Conservation (phyloP, 2,888 invertebrate species). For the Emmelina monodactyla region DNA sequence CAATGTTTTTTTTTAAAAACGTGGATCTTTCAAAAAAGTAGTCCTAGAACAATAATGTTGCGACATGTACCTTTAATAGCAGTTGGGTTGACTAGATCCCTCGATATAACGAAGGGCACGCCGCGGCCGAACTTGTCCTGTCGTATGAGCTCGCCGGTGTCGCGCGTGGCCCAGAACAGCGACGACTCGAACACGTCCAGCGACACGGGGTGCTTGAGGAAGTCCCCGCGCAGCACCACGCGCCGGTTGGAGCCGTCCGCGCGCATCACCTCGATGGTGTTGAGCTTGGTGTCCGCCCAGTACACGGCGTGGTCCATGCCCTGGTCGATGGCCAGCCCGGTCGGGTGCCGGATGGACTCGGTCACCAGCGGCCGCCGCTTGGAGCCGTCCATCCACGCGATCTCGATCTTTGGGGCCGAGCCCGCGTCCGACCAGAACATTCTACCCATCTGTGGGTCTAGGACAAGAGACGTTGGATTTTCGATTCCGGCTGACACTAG, state of each 20-base stretch:
- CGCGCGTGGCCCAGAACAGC: conserved; percentile 92
- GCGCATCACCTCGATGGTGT: conserved; percentile 86
- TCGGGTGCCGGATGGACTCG: conserved; percentile 84
- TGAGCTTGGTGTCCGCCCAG: conserved; percentile 95
- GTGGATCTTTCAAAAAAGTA: too few species aligned
- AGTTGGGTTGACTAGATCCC: conserved; percentile 85
- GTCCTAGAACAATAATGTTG: too few species aligned
- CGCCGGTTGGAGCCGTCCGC: conserved; percentile 82
- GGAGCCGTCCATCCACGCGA: conserved; percentile 96
- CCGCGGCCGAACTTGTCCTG: conserved; percentile 98
- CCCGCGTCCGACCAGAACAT: conserved; percentile 97
- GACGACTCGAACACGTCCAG: conserved; percentile 94
- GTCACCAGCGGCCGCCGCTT: conserved; percentile 83
- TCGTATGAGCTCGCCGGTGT: conserved; percentile 83
- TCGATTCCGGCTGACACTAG: conserved; percentile 82
- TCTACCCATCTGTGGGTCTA: conserved; percentile 85
- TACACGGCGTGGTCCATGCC: conserved; percentile 89
- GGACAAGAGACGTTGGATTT: conserved; percentile 85
- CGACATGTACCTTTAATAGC: conserved; percentile 85
- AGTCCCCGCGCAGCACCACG: conserved; percentile 75
- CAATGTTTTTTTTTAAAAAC: too few species aligned
- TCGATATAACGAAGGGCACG: conserved; percentile 82
- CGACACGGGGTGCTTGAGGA: conserved; percentile 80
- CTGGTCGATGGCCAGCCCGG: conserved; percentile 90
- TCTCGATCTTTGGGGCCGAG: conserved; percentile 90